These are phyloP conservation scores for Aricia agestis DNA, from an alignment of 1,140 invertebrate species.

Conservation along the genomic window DNA sequence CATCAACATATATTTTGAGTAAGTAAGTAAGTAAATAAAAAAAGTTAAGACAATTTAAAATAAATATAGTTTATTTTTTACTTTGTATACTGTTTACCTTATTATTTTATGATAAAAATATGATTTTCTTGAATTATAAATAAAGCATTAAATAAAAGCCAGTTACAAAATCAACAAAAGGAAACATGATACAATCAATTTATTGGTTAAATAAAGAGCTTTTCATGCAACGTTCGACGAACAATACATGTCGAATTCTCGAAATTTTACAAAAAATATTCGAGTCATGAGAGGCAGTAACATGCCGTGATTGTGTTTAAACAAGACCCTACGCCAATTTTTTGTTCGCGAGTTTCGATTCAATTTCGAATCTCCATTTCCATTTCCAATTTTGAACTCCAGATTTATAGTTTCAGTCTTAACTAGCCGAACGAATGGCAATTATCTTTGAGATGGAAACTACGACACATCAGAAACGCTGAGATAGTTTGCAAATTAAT, in stretches of 20 bases:
- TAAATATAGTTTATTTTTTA: no score
- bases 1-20: no score
- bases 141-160: no score
- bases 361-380: not conserved
- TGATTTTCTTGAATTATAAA: no score
- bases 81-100: no score
- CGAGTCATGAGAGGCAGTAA: not conserved
- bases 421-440: not conserved
- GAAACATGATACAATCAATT: not conserved
- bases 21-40: no score
- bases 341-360: not conserved
- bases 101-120: no score
- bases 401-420: not conserved
- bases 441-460: no score
- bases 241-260: not conserved
- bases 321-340: not conserved
- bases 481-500: no score
- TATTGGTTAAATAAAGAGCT: not conserved
- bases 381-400: not conserved
- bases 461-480: no score
- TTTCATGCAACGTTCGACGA: not conserved
- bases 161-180: no score
- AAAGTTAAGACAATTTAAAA: no score
- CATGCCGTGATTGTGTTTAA: not conserved
- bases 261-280: not conserved